Evolutionary conservation across 1,140 invertebrate species (phyloP).

Genomic region (Meteorus sp.): DNA sequence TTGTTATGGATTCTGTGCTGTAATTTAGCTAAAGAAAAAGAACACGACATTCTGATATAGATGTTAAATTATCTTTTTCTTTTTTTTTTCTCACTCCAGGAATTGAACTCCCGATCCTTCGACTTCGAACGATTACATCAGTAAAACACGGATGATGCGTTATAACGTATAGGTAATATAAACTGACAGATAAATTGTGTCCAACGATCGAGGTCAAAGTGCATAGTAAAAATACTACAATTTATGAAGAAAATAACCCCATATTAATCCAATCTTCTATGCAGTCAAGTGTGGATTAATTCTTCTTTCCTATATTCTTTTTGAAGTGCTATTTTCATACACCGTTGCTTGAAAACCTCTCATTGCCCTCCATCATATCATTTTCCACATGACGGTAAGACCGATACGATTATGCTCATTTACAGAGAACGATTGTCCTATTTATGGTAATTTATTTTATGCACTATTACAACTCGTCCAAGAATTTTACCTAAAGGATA

Average conservation of each 20-base stretch:
- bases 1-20: too few relatives aligned
- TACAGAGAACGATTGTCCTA: too few relatives aligned
- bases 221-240: slow-evolving; percentile 1
- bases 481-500: too few relatives aligned
- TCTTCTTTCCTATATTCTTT: neutral
- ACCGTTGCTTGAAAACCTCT: too few relatives aligned
- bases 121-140: neutral
- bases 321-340: too few relatives aligned
- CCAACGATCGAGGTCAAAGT: neutral
- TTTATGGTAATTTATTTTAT: too few relatives aligned
- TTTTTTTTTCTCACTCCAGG: neutral
- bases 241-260: neutral
- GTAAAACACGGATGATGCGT: neutral
- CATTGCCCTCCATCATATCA: too few relatives aligned
- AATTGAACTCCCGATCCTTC: neutral
- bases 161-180: neutral
- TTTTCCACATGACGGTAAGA: too few relatives aligned
- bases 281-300: neutral
- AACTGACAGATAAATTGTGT: slow-evolving; percentile 1
- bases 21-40: neutral
- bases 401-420: too few relatives aligned
- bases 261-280: neutral
- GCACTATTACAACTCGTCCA: too few relatives aligned
- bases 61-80: neutral
- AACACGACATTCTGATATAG: neutral